Evolutionary conservation across 1,140 invertebrate genomes (phyloP).

Genomic region (Phortica variegata): DNA sequence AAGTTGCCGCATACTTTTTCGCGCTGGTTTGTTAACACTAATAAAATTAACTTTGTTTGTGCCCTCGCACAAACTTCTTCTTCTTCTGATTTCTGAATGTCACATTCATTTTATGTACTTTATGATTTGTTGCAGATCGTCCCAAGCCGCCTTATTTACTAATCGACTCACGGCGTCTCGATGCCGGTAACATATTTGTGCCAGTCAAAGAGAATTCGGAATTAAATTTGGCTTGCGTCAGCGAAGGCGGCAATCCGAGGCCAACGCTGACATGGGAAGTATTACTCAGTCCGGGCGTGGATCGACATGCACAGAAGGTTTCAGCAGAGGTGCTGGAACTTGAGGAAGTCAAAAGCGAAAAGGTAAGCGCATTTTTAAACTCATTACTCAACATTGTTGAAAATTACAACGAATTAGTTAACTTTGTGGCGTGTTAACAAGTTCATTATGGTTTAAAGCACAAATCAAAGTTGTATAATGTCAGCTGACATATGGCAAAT

Average conservation of each 20-base stretch:
- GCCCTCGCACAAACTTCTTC: no score
- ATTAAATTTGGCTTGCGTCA: constrained; percentile 76
- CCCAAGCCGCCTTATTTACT: constrained; percentile 76
- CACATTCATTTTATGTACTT: constrained; percentile 2
- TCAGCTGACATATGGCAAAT: no score
- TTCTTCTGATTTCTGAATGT: no score
- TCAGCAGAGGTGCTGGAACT: constrained; percentile 54
- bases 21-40: no score
- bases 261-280: constrained; percentile 74
- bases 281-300: constrained; percentile 62
- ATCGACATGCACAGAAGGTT: constrained; percentile 59
- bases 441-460: no score
- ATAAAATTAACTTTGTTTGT: no score
- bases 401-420: no score
- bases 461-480: no score
- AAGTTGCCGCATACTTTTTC: no score
- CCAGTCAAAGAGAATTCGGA: constrained; percentile 79
- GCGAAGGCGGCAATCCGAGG: constrained; percentile 78
- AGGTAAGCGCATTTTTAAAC: no score
- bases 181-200: constrained; percentile 80
- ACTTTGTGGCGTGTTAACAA: no score
- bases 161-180: constrained; percentile 76
- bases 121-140: constrained; percentile 62
- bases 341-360: constrained; percentile 54
- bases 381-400: no score